Base-by-base conservation (phyloP, 2,113 vertebrate species). In the Zosterops japonicus region DNA sequence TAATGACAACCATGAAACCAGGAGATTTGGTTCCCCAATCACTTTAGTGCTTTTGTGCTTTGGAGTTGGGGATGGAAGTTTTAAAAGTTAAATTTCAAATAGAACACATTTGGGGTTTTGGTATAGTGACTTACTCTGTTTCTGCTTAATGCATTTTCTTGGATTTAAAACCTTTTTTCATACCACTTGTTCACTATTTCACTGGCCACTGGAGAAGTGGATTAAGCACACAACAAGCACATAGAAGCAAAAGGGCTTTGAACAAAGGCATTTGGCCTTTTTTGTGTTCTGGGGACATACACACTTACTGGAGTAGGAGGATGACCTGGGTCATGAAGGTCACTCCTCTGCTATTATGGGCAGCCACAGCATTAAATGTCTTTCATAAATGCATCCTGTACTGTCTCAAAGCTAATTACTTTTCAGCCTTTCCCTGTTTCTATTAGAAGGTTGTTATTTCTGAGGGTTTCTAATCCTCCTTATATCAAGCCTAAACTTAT, bases 1-100 rank as follows among this genome's bases (percentile, higher is more conserved):
- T 94, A 97, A 87, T 93, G 83, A 79, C 77, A 90, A 55, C 80
- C 68, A 50, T 94, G 91, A 97, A 91, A 8, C 46, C 56, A 44
- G 52, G 90, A 91, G 63, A 52, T 94, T 80, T 0, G 24, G 71
- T 93, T 94, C 67, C n/a, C 28, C 50, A 25, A 9, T 89, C 49
- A 33, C 77, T 87, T 90, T 44, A 76, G 42, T 14, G 1, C 79
- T 94, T 84, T 90, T 71, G 23, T 93, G 39, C 36, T 94, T 87
- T 90, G 64, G 74, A 93, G 36, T 57, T 87, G 35, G 29, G 33
- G 57, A 44, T 83, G 74, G 23, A 82, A 77, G 77, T 75, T 64
- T 59, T 22, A 47, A 59, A 87, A 76, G 36, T 15, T 76, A 33
- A 70, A 63, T 83, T 93, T 94, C 50, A 82, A 65, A 63, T 14